Evolutionary conservation across 2,113 vertebrate genomes (phyloP), one percentile per base, ranked within the genome.

Genomic region (Ivindomyrus marchei): DNA sequence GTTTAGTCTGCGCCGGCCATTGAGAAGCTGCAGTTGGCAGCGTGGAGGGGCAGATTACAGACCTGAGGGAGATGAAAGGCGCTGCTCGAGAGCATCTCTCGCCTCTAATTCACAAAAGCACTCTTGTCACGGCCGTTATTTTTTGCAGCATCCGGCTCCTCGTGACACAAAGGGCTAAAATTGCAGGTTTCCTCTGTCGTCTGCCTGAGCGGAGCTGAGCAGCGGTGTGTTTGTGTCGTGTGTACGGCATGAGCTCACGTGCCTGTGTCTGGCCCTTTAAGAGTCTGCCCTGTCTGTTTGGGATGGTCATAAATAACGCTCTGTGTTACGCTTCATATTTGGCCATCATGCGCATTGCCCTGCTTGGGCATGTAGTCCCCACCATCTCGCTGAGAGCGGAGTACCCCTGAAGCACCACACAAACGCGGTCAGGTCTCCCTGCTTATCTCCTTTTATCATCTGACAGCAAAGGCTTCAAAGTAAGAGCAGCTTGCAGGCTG

Each of bases 41-140:
- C 62, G 39, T 89, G 83, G 89, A 36, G 36, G 58, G 42, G 90
- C 89, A 88, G 89, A 92, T 93, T 88, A 92, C 74, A 92, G 93
- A 91, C 89, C 84, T 49, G 46, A 4, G 88, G 53, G 80, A 86
- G 90, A 92, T 91, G 89, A 92, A 91, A 92, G 90, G 45, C 77
- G 39, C 46, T 36, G 36, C 31, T 39, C 84, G 88, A 53, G 52
- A 46, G 46, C 62, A 89, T 70, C 31, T 19, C 27, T 77, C n/a
- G 80, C 49, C 49, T 84, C 27, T 88, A 52, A 90, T 88, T 87
- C 89, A 90, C 62, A 89, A 80, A 90, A 86, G 52, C 62, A 47
- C 52, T n/a, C 56, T 17, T 53, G n/a, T 85, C 47, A 53, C 17
- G 42, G 62, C 36, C 58, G 2, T 31, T 15, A 45, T 88, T 58